These are phyloP conservation scores for Lepus europaeus DNA, from an alignment of 2,113 vertebrate genomes.

Conservation along the genomic window DNA sequence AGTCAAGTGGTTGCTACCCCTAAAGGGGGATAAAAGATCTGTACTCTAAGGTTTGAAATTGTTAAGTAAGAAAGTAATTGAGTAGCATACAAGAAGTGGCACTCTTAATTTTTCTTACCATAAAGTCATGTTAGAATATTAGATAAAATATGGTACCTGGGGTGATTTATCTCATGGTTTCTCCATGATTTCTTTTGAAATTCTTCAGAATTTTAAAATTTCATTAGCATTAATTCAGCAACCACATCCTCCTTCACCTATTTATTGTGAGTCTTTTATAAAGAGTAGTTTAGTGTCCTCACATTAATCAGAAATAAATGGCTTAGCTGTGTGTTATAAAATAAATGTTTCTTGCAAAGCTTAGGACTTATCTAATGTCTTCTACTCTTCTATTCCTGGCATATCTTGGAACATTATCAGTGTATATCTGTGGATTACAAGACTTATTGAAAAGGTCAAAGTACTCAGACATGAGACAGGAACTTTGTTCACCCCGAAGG, in stretches of 20 bases:
- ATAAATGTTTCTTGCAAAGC: conserved; percentile 1
- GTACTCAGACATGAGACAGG: neutral
- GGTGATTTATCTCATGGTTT: neutral
- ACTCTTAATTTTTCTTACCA: conserved; percentile 39
- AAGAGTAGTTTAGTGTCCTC: neutral
- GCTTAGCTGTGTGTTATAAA: neutral
- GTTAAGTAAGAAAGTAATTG: conserved; percentile 13
- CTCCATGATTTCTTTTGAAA: conserved; percentile 18
- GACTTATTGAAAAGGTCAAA: neutral
- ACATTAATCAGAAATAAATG: neutral
- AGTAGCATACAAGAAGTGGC: conserved; percentile 35
- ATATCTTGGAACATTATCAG: neutral
- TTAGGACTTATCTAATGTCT: neutral
- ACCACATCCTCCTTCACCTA: neutral
- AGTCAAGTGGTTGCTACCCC: neutral
- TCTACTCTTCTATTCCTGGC: neutral
- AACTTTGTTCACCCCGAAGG: neutral
- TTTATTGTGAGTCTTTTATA: neutral
- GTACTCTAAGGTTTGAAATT: conserved; percentile 35
- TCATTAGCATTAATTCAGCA: neutral
- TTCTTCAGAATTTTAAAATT: conserved; percentile 10
- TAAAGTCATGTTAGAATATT: neutral
- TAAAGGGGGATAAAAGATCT: conserved; percentile 26
- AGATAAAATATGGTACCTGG: neutral
- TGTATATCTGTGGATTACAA: neutral